Evolutionary conservation across 2,888 invertebrate species (phyloP), one percentile per base, ranked within the genome.

Genomic region (Cheilosia vernalis): DNA sequence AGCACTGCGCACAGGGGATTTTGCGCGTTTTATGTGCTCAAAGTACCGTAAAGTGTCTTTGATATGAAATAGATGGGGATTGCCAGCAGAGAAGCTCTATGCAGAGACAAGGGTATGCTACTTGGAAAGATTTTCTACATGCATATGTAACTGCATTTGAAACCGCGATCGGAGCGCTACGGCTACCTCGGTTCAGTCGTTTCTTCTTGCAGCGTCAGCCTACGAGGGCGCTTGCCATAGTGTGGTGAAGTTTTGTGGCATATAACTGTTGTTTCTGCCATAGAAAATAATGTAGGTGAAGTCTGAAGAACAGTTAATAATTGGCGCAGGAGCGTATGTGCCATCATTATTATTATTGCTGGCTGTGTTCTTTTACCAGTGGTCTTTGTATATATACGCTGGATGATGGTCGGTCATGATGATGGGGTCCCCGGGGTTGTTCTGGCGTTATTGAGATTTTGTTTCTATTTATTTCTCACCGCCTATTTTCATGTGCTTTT

Each of bases 241-340:
- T 73, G 78, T 63, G 70, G 67, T 61, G 30, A 66, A 77, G 63
- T 86, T 51, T 72, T 77, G 81, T 70, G 78, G 81, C 70, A 64
- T 82, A 86, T 82, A 86, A 86, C 86, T 82, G 86, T 86, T 86
- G 56, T 77, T 86, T 44, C 53, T 73, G 77, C 86, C 69, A 69
- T 86, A 78, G 81, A 77, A 86, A 86, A 86, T 86, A 86, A 86
- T 82, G 86, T 86, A 86, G 86, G 86, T 86, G 86, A 86, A 86
- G 78, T 82, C 86, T 82, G 73, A 82, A 73, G 49, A 86, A 82
- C 77, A 74, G 73, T 77, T 73, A 82, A 82, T 86, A 82, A 86
- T 82, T 82, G 85, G 81, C 85, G 56, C 77, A 81, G 47, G 56
- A 81, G 53, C 66, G 73, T 73, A 78, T 64, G 63, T 76, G 67